Evolutionary conservation across 2,888 invertebrate species (phyloP).

Genomic region (Pheosia tremula): DNA sequence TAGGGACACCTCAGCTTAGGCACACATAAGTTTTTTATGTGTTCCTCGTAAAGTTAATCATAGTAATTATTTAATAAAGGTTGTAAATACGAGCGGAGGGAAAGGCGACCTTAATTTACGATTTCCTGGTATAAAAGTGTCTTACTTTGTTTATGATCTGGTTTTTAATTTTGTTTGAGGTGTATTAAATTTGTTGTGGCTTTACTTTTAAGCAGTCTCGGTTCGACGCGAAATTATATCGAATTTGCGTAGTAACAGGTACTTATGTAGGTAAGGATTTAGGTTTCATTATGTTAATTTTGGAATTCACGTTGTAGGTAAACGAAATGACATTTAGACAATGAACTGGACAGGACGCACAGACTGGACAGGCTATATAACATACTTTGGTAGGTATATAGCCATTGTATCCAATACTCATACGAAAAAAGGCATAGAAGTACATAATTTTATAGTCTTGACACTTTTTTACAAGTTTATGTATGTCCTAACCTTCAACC

Average conservation of each 20-base stretch:
- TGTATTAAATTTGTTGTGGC: neutral
- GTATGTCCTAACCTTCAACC: too few species aligned
- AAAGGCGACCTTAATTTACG: conserved; percentile 7
- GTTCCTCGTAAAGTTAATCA: conserved; percentile 9
- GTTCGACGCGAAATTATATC: neutral
- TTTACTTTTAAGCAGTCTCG: neutral
- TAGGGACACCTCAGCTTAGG: neutral
- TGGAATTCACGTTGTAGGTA: neutral
- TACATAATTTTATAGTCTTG: too few species aligned
- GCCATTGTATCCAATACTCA: too few species aligned
- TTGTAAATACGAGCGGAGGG: conserved; percentile 3
- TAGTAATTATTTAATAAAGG: conserved; percentile 11
- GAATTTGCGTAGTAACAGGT: neutral
- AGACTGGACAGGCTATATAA: too few species aligned
- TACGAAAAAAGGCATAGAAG: too few species aligned
- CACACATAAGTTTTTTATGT: neutral
- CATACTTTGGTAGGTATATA: too few species aligned
- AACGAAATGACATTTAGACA: too few species aligned
- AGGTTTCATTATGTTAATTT: too few species aligned
- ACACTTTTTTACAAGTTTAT: too few species aligned
- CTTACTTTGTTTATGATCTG: conserved; percentile 3
- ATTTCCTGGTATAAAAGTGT: conserved; percentile 7
- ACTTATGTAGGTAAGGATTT: neutral
- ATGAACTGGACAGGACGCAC: too few species aligned
- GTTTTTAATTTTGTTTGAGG: conserved; percentile 19